Evolutionary conservation across 2,888 invertebrate genomes (phyloP), one percentile per base, ranked within the genome.

Genomic region (Incurvaria masculella): DNA sequence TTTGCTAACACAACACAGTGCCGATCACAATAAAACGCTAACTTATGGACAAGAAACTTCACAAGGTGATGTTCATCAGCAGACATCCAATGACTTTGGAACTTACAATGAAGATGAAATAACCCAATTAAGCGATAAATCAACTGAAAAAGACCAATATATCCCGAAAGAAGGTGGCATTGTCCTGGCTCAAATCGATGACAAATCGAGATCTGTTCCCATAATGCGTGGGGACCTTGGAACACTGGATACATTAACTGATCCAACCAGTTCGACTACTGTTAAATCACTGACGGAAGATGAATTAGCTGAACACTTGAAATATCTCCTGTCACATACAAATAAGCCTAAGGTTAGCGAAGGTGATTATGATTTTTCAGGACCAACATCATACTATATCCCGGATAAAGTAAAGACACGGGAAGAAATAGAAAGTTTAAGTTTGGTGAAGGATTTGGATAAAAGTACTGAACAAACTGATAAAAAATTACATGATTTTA

Each of bases 391-490:
- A 33, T 33, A 3, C 33, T 33, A 14, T 33, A 33, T 33, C 14
- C 33, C 23, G 23, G 10, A 23, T 33, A 33, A 33, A 20, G 50
- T 58, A 39, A 59, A 60, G 51, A 60, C 56, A 27, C 55, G 55
- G 17, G 53, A 58, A 42, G 59, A 63, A 58, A 60, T 60, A 47
- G 57, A 63, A 56, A 48, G 58, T 44, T 49, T 58, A 53, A 56
- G 60, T 53, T 27, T 64, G 54, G 53, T 53, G n/a, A 55, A 52
- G 47, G 50, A 51, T 40, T 38, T 19, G 20, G 50, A 14, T 33
- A 4, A 33, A 14, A 33, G 14, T 33, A 14, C 14, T 4, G 33
- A 33, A 8, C 4, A 33, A 8, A 33, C 14, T 33, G 14, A 33
- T 11, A 8, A 33, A 14, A 4, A 33, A n/a, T n/a, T n/a, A n/a